Conservation (phyloP, 2,888 invertebrate genomes). For the Lypha dubia region DNA sequence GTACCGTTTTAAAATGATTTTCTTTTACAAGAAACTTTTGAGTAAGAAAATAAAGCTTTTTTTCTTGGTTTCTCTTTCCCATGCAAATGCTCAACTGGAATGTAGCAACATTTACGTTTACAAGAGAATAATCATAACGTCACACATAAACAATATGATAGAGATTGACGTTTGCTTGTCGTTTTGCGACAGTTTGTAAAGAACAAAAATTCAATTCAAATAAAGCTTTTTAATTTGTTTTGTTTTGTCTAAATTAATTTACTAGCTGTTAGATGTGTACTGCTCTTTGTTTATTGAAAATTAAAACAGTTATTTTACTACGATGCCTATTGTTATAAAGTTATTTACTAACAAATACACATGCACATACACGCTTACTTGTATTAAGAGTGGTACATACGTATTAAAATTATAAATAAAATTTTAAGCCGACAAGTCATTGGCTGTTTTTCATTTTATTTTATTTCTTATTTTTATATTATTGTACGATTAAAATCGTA, state of each 20-base stretch:
- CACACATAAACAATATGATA: conserved; percentile 45
- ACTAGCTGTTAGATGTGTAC: neutral
- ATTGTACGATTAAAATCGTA: neutral
- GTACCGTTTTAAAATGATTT: conserved; percentile 51
- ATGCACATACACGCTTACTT: conserved; percentile 4
- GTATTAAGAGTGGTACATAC: neutral
- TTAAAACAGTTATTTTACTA: conserved; percentile 63
- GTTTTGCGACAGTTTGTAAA: conserved; percentile 15
- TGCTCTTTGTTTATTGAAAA: conserved; percentile 11
- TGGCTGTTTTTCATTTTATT: conserved; percentile 44
- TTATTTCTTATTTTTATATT: neutral
- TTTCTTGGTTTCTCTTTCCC: neutral
- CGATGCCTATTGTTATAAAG: conserved; percentile 27
- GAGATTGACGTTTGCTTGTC: neutral
- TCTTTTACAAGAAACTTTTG: conserved; percentile 5
- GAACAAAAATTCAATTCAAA: conserved; percentile 46
- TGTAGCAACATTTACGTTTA: neutral
- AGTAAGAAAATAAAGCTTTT: conserved; percentile 42
- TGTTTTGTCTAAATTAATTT: too few species aligned
- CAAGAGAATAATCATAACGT: neutral
- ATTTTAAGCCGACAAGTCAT: conserved; percentile 65
- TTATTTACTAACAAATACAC: neutral
- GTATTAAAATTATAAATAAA: conserved; percentile 40
- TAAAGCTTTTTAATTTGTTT: conserved; percentile 33
- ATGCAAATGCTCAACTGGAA: neutral